phyloP scores from a whole-genome alignment of 2,113 vertebrate species.

The Alectura lathami region DNA sequence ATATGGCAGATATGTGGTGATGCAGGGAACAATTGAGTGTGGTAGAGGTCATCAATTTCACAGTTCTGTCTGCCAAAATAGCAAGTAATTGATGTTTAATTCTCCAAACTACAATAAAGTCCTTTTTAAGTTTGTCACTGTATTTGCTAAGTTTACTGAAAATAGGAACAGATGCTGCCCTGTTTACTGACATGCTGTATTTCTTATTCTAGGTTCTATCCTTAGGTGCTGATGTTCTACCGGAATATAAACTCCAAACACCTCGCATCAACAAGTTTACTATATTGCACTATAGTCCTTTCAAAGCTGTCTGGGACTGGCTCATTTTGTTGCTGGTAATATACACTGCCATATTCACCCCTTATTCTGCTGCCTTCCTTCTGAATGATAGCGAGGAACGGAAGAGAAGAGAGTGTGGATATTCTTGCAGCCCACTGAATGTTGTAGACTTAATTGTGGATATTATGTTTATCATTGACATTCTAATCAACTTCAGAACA shows the following conservation, averaged over 20 bases:
- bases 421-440: conserved; percentile 96
- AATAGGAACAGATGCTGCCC: background rate
- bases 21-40: background rate
- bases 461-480: conserved; percentile 99
- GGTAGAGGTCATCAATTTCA: background rate
- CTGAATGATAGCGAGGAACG: conserved; percentile 95
- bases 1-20: background rate
- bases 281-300: conserved; percentile 98
- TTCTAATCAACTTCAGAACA: conserved; percentile 99
- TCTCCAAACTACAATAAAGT: background rate
- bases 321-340: conserved; percentile 96
- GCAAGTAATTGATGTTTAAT: background rate
- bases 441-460: conserved; percentile 98
- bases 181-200: background rate
- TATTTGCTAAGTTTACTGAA: background rate
- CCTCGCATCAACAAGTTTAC: conserved; percentile 97
- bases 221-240: conserved; percentile 94
- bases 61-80: background rate
- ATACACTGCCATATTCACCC: conserved; percentile 97
- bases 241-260: conserved; percentile 98
- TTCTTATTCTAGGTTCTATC: conserved; percentile 87
- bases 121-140: background rate
- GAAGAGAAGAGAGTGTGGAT: conserved; percentile 92
- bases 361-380: conserved; percentile 97
- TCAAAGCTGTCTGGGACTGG: conserved; percentile 99